Evolutionary conservation across 2,797 vertebrate genomes (phyloP).

Genomic region (Falco berigora): DNA sequence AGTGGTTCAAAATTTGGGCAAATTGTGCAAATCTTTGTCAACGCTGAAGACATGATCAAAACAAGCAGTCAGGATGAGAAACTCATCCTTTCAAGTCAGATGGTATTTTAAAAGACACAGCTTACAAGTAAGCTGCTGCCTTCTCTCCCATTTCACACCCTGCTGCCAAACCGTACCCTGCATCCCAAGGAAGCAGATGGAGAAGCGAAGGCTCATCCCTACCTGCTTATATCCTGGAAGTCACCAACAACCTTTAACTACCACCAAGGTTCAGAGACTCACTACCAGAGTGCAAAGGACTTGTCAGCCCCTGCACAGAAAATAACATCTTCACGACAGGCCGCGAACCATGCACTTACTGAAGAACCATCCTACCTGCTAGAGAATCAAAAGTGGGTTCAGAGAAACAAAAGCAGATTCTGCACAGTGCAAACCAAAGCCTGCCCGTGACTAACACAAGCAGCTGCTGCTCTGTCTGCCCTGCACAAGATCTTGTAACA

Average conservation of each 20-base stretch:
- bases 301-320: background rate
- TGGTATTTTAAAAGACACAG: constrained; percentile 23
- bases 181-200: background rate
- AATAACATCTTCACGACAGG: background rate
- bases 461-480: background rate
- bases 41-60: background rate
- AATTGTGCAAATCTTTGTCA: background rate
- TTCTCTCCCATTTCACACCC: background rate
- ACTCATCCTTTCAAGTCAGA: background rate
- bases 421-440: background rate
- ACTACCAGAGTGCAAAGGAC: background rate
- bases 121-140: background rate
- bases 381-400: background rate
- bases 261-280: background rate
- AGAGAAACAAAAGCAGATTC: background rate
- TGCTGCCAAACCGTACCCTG: background rate
- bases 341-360: background rate
- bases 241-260: background rate
- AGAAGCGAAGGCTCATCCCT: background rate
- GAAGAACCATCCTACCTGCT: background rate
- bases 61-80: background rate
- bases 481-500: background rate
- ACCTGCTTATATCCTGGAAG: background rate
- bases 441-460: background rate
- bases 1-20: background rate